phyloP scores from a whole-genome alignment of 1,140 invertebrate genomes.

The Dermatophagoides farinae region DNA sequence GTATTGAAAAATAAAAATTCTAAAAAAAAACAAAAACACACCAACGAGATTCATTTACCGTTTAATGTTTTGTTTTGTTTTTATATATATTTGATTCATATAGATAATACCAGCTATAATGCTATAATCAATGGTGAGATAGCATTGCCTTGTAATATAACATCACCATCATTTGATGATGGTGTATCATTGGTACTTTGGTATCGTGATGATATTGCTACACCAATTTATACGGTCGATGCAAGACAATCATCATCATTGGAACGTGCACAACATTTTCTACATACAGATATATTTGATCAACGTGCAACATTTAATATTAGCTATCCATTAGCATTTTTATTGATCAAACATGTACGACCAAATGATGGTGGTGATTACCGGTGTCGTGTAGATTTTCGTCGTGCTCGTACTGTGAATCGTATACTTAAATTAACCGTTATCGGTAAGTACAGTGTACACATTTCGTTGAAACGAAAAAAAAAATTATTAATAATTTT shows the following conservation, averaged over 20 bases:
- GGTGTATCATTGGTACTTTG: conserved; percentile 70
- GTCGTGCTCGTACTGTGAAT: conserved; percentile 67
- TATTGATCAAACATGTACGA: conserved; percentile 53
- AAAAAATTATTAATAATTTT: background rate
- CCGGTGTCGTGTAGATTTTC: conserved; percentile 66
- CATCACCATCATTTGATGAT: conserved; percentile 45
- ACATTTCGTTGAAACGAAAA: background rate
- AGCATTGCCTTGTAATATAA: conserved; percentile 60
- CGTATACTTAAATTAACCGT: conserved; percentile 70
- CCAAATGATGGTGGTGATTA: conserved; percentile 64
- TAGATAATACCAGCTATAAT: conserved; percentile 20
- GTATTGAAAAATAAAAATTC: no score
- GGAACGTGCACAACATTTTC: conserved; percentile 16
- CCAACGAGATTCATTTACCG: no score
- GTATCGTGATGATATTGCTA: conserved; percentile 57
- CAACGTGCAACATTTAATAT: conserved; percentile 16
- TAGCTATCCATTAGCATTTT: conserved; percentile 27
- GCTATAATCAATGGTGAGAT: conserved; percentile 47
- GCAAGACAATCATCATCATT: conserved; percentile 10
- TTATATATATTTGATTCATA: background rate
- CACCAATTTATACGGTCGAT: conserved; percentile 52
- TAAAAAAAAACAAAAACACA: no score
- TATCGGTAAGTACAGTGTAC: conserved; percentile 46
- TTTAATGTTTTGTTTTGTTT: background rate
- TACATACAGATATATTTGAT: conserved; percentile 12